Conservation (phyloP, 2,113 vertebrate species). For the Naja naja region DNA sequence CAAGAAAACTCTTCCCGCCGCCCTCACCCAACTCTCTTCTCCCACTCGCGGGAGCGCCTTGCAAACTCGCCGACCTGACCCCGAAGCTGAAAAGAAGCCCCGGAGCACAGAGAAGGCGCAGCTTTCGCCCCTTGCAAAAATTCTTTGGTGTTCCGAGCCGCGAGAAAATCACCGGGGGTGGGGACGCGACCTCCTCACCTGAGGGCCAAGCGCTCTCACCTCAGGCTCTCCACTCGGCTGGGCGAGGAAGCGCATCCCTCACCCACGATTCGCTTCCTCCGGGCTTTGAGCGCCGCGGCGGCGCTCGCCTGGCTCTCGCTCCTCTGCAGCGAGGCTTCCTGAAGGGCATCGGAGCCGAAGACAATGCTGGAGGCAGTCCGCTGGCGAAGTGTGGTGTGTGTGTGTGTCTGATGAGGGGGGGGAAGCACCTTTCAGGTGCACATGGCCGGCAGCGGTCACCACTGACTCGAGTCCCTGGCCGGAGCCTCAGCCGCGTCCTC, state of each 20-base stretch:
- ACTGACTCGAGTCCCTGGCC: slow-evolving; percentile 1
- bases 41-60: neutral
- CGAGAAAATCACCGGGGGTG: neutral
- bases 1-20: neutral
- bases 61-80: neutral
- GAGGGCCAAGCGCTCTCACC: too few relatives aligned
- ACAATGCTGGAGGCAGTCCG: neutral
- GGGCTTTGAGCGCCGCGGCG: too few relatives aligned
- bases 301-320: neutral
- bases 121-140: neutral
- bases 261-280: neutral
- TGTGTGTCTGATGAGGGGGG: neutral
- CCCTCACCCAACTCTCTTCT: neutral
- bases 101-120: too few relatives aligned
- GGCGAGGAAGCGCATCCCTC: neutral
- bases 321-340: neutral
- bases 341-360: slow-evolving; percentile 47
- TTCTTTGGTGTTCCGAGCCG: neutral
- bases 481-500: neutral
- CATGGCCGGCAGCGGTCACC: slow-evolving; percentile 36
- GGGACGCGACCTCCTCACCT: neutral
- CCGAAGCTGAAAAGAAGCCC: neutral
- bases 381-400: slow-evolving; percentile 39
- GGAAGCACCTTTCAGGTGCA: neutral
- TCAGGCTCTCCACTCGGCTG: neutral